phyloP scores from a whole-genome alignment of 2,888 invertebrate species.

The Chrysolina americana region DNA sequence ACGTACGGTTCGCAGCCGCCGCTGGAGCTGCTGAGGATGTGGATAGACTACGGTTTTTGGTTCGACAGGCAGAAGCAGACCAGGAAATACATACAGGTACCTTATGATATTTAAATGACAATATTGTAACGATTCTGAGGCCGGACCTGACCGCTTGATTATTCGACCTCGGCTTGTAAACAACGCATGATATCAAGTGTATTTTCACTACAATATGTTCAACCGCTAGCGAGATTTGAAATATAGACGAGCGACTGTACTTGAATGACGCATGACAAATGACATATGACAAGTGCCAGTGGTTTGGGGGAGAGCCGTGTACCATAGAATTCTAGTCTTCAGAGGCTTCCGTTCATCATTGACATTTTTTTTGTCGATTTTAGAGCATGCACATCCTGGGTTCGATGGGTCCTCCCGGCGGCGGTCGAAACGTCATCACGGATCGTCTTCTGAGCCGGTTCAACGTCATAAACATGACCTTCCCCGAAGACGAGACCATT shows the following conservation, averaged over 20 bases:
- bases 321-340: too few relatives aligned
- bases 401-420: slow-evolving; percentile 91
- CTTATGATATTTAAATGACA: background rate
- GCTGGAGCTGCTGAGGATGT: slow-evolving; percentile 85
- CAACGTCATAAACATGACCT: slow-evolving; percentile 83
- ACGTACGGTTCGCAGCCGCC: slow-evolving; percentile 92
- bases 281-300: too few relatives aligned
- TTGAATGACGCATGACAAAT: too few relatives aligned
- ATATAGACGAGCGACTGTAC: too few relatives aligned
- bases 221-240: too few relatives aligned
- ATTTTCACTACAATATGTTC: too few relatives aligned
- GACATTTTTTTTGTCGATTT: slow-evolving; percentile 36
- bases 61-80: slow-evolving; percentile 86
- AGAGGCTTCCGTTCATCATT: too few relatives aligned
- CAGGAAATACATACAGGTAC: slow-evolving; percentile 78
- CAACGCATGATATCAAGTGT: too few relatives aligned
- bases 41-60: slow-evolving; percentile 94
- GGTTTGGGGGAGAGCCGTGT: too few relatives aligned
- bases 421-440: slow-evolving; percentile 86
- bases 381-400: slow-evolving; percentile 84
- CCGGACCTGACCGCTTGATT: too few relatives aligned
- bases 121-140: too few relatives aligned
- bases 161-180: too few relatives aligned
- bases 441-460: slow-evolving; percentile 85
- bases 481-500: slow-evolving; percentile 86